Percentiles rank a stretch among this genome's conserved stretches.
Evolutionary conservation across 2,888 invertebrate species (phyloP).

Genomic region (Plutella xylostella): DNA sequence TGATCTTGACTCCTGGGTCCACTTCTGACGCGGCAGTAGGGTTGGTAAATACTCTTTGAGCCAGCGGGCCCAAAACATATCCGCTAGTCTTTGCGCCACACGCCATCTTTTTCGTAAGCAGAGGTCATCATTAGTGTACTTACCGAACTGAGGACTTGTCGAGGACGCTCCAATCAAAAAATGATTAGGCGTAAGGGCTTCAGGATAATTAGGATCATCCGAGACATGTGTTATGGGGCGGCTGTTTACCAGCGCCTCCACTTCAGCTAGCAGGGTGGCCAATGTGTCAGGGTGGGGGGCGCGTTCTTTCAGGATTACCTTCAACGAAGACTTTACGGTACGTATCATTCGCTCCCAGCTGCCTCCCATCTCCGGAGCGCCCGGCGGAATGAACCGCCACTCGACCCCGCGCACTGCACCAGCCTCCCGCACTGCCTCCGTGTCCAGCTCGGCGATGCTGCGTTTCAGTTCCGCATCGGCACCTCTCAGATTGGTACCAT

Average conservation of each 20-base stretch:
- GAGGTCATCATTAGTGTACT: conserved; percentile 13
- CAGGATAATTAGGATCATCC: conserved; percentile 16
- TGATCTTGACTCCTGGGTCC: neutral
- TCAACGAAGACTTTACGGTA: conserved; percentile 12
- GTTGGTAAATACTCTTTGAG: conserved; percentile 15
- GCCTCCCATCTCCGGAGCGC: conserved; percentile 10
- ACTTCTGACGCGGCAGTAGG: conserved; percentile 2
- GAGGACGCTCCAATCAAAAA: conserved; percentile 22
- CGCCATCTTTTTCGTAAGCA: conserved; percentile 22
- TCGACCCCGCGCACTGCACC: conserved; percentile 4
- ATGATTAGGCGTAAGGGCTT: conserved; percentile 28
- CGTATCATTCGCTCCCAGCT: conserved; percentile 15
- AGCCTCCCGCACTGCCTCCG: neutral
- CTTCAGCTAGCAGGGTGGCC: conserved; percentile 12
- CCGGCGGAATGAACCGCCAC: conserved; percentile 14
- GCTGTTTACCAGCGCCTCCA: conserved; percentile 18
- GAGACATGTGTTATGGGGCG: conserved; percentile 38
- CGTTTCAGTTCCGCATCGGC: conserved; percentile 11
- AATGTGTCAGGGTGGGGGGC: conserved; percentile 13
- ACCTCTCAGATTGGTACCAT: conserved; percentile 16
- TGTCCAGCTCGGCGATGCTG: neutral
- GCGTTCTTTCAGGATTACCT: conserved; percentile 12
- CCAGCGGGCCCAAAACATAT: conserved; percentile 25
- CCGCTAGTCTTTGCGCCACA: conserved; percentile 17
- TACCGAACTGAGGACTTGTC: conserved; percentile 14